Conservation (phyloP, 1,140 invertebrate genomes). For the Pomacea maculata region DNA sequence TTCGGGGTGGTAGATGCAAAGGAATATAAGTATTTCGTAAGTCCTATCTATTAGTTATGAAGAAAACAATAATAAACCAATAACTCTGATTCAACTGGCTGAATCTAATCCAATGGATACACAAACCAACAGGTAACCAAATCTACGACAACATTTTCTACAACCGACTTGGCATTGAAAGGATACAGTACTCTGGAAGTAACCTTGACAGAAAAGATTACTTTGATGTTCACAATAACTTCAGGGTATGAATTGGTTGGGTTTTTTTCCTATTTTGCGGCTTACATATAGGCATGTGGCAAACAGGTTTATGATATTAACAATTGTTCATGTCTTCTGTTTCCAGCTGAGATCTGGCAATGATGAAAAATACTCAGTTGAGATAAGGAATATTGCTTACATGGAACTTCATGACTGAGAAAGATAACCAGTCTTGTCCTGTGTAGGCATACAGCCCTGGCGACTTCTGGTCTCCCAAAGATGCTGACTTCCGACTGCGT, state of each 20-base stretch:
- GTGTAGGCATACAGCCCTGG: not conserved
- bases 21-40: not conserved
- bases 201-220: constrained; percentile 1
- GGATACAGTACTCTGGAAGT: not conserved
- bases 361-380: not conserved
- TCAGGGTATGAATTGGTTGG: not conserved
- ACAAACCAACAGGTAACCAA: constrained; percentile 9
- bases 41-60: too few relatives aligned
- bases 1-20: too few relatives aligned
- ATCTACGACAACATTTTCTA: constrained; percentile 25
- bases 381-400: too few relatives aligned
- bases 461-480: constrained; percentile 16
- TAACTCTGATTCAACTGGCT: too few relatives aligned
- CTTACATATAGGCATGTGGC: too few relatives aligned
- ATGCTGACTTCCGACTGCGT: constrained; percentile 21
- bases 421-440: not conserved
- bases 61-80: not conserved
- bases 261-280: too few relatives aligned
- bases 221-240: constrained; percentile 21
- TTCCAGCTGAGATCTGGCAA: too few relatives aligned
- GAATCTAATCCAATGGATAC: not conserved
- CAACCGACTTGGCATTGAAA: not conserved
- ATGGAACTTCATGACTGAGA: not conserved
- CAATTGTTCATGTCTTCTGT: too few relatives aligned
- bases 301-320: not conserved